phyloP scores from a whole-genome alignment of 2,797 vertebrate genomes.

The Ctenopoma multispine region DNA sequence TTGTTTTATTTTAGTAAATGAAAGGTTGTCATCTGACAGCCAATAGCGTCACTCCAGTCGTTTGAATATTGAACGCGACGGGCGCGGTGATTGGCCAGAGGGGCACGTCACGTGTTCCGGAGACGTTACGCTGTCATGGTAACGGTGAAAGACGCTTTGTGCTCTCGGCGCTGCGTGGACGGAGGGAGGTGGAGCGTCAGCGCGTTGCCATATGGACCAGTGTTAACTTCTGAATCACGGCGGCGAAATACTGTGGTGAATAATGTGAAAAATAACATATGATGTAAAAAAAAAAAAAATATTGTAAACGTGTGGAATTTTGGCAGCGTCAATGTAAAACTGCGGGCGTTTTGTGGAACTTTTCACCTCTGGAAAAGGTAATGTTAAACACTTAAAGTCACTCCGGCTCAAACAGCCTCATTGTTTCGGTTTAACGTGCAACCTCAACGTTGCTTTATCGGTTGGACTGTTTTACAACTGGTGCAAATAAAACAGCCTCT shows the following conservation, averaged over 20 bases:
- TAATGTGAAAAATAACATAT: conserved; percentile 11
- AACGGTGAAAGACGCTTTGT: conserved; percentile 86
- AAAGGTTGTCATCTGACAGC: conserved; percentile 42
- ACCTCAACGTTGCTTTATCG: not conserved
- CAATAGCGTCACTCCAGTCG: conserved; percentile 71
- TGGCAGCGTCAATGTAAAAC: not conserved
- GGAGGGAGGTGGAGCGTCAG: conserved; percentile 49
- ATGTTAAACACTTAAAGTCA: conserved; percentile 3
- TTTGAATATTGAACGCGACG: conserved; percentile 76
- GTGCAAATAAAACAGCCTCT: not conserved
- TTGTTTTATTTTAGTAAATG: conserved; percentile 1
- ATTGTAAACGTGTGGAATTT: conserved; percentile 29
- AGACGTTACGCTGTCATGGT: conserved; percentile 85
- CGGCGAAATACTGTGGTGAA: conserved; percentile 29
- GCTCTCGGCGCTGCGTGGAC: conserved; percentile 53
- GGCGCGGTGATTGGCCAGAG: conserved; percentile 57
- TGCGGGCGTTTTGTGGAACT: conserved; percentile 2
- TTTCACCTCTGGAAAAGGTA: conserved; percentile 59
- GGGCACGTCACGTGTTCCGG: conserved; percentile 41
- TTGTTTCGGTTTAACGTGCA: not conserved
- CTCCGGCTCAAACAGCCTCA: not conserved
- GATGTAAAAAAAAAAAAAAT: conserved; percentile 23
- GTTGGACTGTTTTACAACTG: not conserved
- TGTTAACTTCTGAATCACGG: conserved; percentile 44
- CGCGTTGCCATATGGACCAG: conserved; percentile 45